These are phyloP conservation scores for Mesorhabditis sp. DNA, from an alignment of 2,888 invertebrate species.

Conservation along the genomic window DNA sequence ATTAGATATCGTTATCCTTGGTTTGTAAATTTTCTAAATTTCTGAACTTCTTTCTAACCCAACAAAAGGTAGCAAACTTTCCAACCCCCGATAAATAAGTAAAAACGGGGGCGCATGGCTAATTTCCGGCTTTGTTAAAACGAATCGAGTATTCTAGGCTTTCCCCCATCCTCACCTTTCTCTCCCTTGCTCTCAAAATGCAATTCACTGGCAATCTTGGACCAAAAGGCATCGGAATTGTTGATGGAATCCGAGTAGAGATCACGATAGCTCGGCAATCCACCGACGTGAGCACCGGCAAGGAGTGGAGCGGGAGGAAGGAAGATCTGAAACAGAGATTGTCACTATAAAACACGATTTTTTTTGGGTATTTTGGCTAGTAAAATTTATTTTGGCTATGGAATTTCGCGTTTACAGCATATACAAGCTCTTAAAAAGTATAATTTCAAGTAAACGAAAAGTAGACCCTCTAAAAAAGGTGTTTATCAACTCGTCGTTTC, in stretches of 20 bases:
- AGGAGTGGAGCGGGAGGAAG: conserved; percentile 54
- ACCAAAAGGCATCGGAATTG: conserved; percentile 87
- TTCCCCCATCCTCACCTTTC: not conserved
- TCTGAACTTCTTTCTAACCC: conserved; percentile 7
- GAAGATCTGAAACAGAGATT: conserved; percentile 35
- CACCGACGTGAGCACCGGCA: conserved; percentile 53
- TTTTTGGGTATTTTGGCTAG: too few relatives aligned
- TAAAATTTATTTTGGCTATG: too few relatives aligned
- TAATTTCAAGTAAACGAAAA: not conserved
- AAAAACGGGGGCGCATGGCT: too few relatives aligned
- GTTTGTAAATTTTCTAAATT: not conserved
- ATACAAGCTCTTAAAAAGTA: too few relatives aligned
- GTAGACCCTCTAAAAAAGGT: too few relatives aligned
- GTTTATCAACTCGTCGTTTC: too few relatives aligned
- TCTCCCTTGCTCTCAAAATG: conserved; percentile 72
- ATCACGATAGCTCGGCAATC: conserved; percentile 48
- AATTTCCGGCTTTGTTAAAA: too few relatives aligned
- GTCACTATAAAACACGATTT: too few relatives aligned
- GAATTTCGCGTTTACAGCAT: too few relatives aligned
- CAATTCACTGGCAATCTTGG: conserved; percentile 83
- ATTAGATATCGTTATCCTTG: conserved; percentile 10
- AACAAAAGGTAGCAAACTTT: conserved; percentile 7
- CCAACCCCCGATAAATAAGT: not conserved
- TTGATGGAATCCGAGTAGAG: conserved; percentile 71
- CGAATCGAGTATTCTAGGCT: too few relatives aligned